Evolutionary conservation across 1,140 invertebrate species (phyloP).

Genomic region (Platyscapa corneri): DNA sequence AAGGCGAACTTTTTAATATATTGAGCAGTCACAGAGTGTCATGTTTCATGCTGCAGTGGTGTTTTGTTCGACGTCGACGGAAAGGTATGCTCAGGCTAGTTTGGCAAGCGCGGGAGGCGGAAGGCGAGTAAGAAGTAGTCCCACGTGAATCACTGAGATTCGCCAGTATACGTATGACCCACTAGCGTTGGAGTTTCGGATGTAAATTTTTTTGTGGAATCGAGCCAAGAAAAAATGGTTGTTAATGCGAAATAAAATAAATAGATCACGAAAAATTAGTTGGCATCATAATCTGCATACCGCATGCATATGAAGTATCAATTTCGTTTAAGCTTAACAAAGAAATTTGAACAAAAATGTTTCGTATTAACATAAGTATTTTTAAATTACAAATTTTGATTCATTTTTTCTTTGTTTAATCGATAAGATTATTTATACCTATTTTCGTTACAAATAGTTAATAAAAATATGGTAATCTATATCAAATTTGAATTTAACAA

Average conservation of each 20-base stretch:
- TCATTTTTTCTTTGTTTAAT: too few species aligned
- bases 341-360: too few species aligned
- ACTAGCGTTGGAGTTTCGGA: background rate
- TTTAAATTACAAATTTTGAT: too few species aligned
- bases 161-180: background rate
- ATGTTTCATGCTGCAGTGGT: conserved; percentile 72
- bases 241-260: background rate
- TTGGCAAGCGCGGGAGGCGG: background rate
- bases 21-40: conserved; percentile 54
- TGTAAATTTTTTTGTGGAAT: background rate
- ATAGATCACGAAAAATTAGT: too few species aligned
- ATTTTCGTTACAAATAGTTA: too few species aligned
- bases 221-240: background rate
- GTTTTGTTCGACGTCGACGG: conserved; percentile 67
- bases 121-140: background rate
- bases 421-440: too few species aligned
- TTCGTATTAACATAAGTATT: too few species aligned
- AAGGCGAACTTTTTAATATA: conserved; percentile 7
- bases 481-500: too few species aligned
- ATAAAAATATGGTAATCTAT: too few species aligned
- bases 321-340: too few species aligned
- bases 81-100: conserved; percentile 62
- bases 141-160: background rate
- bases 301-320: too few species aligned
- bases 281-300: too few species aligned